Evolutionary conservation across 2,113 vertebrate species (phyloP), one percentile per base, ranked within the genome.

Genomic region (Mastomys natalensis): DNA sequence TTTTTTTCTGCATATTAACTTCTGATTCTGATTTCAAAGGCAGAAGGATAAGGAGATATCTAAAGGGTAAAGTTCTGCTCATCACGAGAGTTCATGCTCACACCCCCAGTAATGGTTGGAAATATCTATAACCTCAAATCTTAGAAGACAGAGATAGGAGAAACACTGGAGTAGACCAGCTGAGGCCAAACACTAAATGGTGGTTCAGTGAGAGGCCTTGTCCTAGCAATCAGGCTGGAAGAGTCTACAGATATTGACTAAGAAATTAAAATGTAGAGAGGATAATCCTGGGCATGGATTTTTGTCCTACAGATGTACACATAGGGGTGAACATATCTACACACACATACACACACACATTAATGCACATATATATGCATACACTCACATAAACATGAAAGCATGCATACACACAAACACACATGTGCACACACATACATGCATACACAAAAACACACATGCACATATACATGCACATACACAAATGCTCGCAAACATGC

Each of bases 21-120:
- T 81, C 88, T 40, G 8, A 91, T 87, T 93, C 58, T 11, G 55
- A 1, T 85, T 89, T 90, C 58, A 95, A 43, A 86, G 80, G 64
- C 22, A 74, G 45, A 66, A 19, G 62, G n/a, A 16, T 86, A 48
- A 86, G 29, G 31, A n/a, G 34, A 51, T 68, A 70, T 66, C 3
- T 24, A 21, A 87, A 6, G 43, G 60, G 29, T 86, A 66, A 51
- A 66, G 5, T 70, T 7, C 19, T n/a, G 43, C 43, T 48, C 3
- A 51, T 8, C 34, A 53, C 1, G 12, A 70, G 21, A 21, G 16
- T 7, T 34, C 45, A 68, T n/a, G 21, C 10, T 70, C 40, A 48
- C 3, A 70, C 10, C 31, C 16, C 45, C 45, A 87, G 45, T 22
- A 60, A 22, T 15, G 31, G 45, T 19, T 24, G 45, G 29, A 87